Evolutionary conservation across 2,113 vertebrate genomes (phyloP).

Genomic region (Muntiacus reevesi): DNA sequence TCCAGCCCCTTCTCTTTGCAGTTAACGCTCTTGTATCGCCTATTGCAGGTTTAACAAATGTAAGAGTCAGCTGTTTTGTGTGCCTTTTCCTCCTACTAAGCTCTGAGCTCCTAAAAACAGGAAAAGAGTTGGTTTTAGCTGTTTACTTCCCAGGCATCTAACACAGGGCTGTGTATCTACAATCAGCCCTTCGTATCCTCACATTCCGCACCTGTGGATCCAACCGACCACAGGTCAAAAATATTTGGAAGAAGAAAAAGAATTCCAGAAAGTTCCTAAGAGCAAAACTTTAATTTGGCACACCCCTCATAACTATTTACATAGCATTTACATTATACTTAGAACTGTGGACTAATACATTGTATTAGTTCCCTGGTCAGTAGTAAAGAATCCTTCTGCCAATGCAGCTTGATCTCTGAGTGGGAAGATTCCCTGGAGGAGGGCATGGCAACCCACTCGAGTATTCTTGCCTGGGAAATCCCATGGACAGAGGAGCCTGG

Average conservation of each 20-base stretch:
- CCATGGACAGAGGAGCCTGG: not conserved
- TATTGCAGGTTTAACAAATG: constrained; percentile 3
- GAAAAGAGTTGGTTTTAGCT: not conserved
- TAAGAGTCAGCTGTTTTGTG: constrained; percentile 3
- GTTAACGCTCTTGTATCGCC: not conserved
- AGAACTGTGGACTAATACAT: not conserved
- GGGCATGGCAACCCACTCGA: not conserved
- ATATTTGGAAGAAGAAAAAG: not conserved
- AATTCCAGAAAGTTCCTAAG: not conserved
- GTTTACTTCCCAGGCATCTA: not conserved
- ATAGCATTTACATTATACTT: not conserved
- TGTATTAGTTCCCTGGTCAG: not conserved
- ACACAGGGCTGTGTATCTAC: not conserved
- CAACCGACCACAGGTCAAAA: not conserved
- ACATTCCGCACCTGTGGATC: not conserved
- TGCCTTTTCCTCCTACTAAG: constrained; percentile 2
- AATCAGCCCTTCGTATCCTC: not conserved
- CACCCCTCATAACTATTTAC: not conserved
- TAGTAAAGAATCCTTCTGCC: not conserved
- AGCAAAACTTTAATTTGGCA: not conserved
- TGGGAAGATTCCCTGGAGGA: not conserved
- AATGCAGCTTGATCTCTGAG: not conserved
- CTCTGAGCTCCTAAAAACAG: not conserved
- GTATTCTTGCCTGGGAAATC: not conserved
- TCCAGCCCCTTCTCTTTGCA: constrained; percentile 23